A percentile compares a stretch with the other conserved stretches of the same genome.
These are phyloP conservation scores for Catalaphyllia jardinei DNA, from an alignment of 64 coral and sea anemone species.

Conservation along the genomic window DNA sequence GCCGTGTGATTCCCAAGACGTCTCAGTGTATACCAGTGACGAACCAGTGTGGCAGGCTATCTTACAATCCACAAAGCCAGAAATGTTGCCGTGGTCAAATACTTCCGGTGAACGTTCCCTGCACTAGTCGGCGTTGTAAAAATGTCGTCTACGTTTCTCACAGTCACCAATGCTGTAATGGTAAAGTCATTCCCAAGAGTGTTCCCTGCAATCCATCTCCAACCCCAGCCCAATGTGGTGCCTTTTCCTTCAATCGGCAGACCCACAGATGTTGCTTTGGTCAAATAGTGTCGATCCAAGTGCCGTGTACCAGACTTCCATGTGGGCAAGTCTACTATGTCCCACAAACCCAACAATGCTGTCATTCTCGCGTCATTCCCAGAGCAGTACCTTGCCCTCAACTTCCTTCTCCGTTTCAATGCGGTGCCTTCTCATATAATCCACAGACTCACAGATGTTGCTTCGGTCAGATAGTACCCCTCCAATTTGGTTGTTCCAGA, in stretches of 20 bases:
- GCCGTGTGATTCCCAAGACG: neutral
- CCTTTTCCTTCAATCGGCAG: neutral
- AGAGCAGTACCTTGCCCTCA: neutral
- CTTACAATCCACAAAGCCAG: neutral
- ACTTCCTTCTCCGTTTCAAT: neutral
- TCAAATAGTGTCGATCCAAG: neutral
- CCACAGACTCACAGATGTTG: conserved; percentile 10
- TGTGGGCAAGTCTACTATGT: conserved; percentile 21
- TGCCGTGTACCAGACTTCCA: neutral
- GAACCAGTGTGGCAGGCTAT: neutral
- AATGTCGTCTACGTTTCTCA: neutral
- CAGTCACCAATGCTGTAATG: conserved; percentile 6
- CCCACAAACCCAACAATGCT: conserved; percentile 32
- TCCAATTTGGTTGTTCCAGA: neutral
- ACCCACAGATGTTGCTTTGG: conserved; percentile 25
- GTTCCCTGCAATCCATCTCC: neutral
- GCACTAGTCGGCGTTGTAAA: neutral
- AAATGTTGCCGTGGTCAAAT: conserved; percentile 29
- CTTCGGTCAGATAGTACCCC: conserved; percentile 19
- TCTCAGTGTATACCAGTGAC: neutral
- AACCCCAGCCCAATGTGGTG: neutral
- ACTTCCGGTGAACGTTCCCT: neutral
- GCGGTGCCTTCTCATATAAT: conserved; percentile 5
- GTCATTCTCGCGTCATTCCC: neutral
- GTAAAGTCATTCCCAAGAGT: neutral